Conservation (phyloP, 2,113 vertebrate species). For the Ginglymostoma cirratum region DNA sequence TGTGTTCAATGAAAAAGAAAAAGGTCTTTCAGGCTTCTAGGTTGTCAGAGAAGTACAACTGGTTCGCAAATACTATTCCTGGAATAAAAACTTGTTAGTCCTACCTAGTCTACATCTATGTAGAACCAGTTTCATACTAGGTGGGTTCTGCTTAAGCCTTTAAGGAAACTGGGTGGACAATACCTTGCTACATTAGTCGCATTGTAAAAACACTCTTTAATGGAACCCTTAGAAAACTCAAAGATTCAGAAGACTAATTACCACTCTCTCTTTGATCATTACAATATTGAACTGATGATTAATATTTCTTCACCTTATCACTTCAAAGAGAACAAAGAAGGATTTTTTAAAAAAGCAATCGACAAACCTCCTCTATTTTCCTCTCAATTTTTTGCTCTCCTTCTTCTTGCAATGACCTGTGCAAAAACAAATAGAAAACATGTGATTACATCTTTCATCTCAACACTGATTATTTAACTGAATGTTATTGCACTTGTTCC, state of each 20-base stretch:
- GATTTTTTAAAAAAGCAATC: neutral
- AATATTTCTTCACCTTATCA: neutral
- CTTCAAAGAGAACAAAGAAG: neutral
- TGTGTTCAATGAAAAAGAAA: neutral
- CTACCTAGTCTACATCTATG: too few relatives aligned
- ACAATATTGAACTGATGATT: neutral
- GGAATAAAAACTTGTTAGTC: neutral
- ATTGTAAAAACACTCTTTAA: neutral
- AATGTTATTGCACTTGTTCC: neutral
- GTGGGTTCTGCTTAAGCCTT: neutral
- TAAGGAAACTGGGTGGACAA: neutral
- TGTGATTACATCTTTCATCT: neutral
- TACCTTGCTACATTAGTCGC: neutral
- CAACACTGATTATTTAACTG: too few relatives aligned
- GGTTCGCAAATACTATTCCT: neutral
- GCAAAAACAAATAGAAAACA: neutral
- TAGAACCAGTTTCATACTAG: neutral
- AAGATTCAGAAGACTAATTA: neutral
- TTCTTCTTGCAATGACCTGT: constrained; percentile 32
- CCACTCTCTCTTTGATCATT: neutral
- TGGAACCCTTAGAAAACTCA: neutral
- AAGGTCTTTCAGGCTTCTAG: neutral
- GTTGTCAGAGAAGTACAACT: neutral
- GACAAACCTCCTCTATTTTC: constrained; percentile 33
- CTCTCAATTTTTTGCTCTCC: constrained; percentile 20